Evolutionary conservation across 1,140 invertebrate species (phyloP).

Genomic region (Danaus melanippus): DNA sequence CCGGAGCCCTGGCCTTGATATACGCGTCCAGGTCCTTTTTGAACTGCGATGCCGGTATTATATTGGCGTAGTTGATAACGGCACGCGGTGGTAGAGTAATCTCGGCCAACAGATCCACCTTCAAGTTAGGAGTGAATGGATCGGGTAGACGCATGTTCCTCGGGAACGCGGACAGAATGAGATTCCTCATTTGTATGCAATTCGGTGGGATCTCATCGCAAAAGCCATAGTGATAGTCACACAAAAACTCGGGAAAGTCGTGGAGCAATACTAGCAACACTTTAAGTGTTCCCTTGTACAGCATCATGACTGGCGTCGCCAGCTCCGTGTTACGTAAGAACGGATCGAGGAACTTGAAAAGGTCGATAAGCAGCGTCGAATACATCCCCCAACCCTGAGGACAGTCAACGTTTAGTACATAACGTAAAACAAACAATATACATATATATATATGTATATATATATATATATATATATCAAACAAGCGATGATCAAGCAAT

Average conservation of each 20-base stretch:
- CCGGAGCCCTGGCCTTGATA: constrained; percentile 93
- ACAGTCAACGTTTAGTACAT: constrained; percentile 16
- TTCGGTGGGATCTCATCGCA: constrained; percentile 99
- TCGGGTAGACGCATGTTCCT: constrained; percentile 98
- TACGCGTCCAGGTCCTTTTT: constrained; percentile 98
- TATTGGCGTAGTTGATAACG: constrained; percentile 88
- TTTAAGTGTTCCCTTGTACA: constrained; percentile 97
- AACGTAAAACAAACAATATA: background rate
- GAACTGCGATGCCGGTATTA: constrained; percentile 90
- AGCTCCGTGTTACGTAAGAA: constrained; percentile 97
- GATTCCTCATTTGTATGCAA: constrained; percentile 98
- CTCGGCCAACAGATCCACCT: constrained; percentile 94
- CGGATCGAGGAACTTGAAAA: constrained; percentile 97
- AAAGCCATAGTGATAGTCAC: constrained; percentile 99
- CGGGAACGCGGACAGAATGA: constrained; percentile 98
- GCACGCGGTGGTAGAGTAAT: constrained; percentile 90
- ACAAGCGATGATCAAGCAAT: constrained; percentile 22
- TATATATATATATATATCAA: background rate
- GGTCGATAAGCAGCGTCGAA: constrained; percentile 92
- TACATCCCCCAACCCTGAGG: constrained; percentile 88
- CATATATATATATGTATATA: background rate
- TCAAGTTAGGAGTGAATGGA: constrained; percentile 97
- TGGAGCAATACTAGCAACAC: constrained; percentile 97
- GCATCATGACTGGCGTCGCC: constrained; percentile 90
- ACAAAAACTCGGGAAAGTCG: constrained; percentile 99